Evolutionary conservation across 2,888 invertebrate species (phyloP), one percentile per base, ranked within the genome.

Genomic region (Tortrix viridana): DNA sequence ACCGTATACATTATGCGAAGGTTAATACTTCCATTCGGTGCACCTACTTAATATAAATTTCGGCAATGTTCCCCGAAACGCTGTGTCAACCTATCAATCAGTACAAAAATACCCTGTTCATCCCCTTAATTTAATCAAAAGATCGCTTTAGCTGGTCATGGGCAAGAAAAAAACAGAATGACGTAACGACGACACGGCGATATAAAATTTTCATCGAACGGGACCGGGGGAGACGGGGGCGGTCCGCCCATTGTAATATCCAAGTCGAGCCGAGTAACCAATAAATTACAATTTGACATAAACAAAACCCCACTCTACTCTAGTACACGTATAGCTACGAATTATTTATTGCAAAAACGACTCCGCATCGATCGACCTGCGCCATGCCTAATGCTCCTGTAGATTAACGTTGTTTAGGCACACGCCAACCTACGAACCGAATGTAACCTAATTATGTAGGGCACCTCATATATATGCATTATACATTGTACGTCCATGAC

Each of bases 41-140:
- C 84, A 84, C 75, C 83, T 84, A 84, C 75, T 82, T 84, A 89
- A 89, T 89, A 90, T 88, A 90, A 89, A 89, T 86, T 88, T 85
- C 83, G 78, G 69, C 80, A 75, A 80, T 85, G 84, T 85, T 81
- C 82, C 81, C 82, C 85, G 85, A 89, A 89, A 86, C 84, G 86
- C 88, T 88, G 85, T 87, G 89, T 89, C 88, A 89, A 89, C 87
- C 89, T 86, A 89, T 89, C 89, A 88, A 89, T 91, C 90, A 92
- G 85, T 87, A 88, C 89, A 88, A 88, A 91, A 89, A 89, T 91
- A 88, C 88, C 84, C 84, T 69, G 84, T 82, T 88, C 88, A 89
- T 88, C 89, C 89, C 90, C 87, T 86, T 88, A 89, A 91, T 92
- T 91, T 91, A 91, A 92, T 92, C 92, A 89, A 90, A 89, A 89